Conservation (phyloP, 2,888 invertebrate species). For the Ophion slaviceki region DNA sequence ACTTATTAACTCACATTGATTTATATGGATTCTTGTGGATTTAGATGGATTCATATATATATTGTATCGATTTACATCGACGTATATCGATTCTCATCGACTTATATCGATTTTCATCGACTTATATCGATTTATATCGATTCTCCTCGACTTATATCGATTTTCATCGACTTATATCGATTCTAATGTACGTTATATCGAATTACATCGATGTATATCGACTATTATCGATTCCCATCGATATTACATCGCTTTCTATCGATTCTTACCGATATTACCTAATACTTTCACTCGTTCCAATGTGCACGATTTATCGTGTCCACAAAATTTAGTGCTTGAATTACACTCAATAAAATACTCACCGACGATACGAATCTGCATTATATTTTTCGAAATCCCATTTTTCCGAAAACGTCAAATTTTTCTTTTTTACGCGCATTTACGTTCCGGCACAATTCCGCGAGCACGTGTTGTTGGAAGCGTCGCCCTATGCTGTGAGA, state of each 20-base stretch:
- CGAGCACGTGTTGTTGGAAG: not conserved
- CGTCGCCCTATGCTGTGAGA: not conserved
- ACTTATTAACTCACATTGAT: no score
- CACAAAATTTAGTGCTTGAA: not conserved
- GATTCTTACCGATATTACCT: not conserved
- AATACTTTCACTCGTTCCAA: not conserved
- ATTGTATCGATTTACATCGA: no score
- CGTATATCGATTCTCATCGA: no score
- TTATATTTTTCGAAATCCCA: not conserved
- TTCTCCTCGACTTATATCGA: not conserved
- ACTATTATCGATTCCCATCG: not conserved
- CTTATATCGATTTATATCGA: not conserved
- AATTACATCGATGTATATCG: not conserved
- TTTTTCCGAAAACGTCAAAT: not conserved
- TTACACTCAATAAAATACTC: not conserved
- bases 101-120: not conserved
- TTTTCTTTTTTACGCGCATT: not conserved
- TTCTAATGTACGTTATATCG: not conserved
- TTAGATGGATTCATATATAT: no score
- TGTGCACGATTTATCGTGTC: not conserved
- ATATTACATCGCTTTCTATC: no score
- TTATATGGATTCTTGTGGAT: no score
- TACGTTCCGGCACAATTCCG: not conserved
- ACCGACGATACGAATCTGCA: not conserved
- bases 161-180: not conserved